Base-by-base conservation (phyloP, 2,888 invertebrate species). In the Eristalis arbustorum region DNA sequence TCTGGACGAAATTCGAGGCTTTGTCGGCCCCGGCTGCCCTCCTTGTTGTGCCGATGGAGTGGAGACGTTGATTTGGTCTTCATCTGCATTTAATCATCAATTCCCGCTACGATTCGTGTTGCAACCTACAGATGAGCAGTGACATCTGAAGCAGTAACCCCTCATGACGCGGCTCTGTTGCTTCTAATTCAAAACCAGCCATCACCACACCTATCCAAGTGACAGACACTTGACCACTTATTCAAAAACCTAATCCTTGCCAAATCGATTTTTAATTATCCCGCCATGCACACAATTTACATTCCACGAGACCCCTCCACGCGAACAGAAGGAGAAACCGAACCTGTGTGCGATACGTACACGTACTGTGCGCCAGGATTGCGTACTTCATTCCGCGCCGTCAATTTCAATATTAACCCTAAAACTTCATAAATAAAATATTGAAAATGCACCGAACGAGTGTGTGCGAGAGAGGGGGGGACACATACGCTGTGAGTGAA, bases 371-470 rank as follows among this genome's bases (percentile, higher is more conserved):
- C 62, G 67, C 40, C 49, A 57, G 34, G 71, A 71, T 56, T 73
- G 72, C 49, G 79, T 79, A 80, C 80, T 74, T 64, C 69, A 56
- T 69, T 74, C 80, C 63, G 64, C 80, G 59, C 80, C 74, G 80
- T 80, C 80, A 74, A 61, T 80, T 80, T 64, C 80, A 80, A 74
- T 80, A 74, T 80, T 74, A 80, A 80, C 80, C 68, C 74, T 74
- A 74, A 74, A 80, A 80, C 63, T 74, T 74, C 64, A 80, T 80
- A 74, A 74, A 74, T 80, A 80, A 74, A 74, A 80, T 80, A 80
- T 74, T 68, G 64, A 69, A 69, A 74, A 63, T 80, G 80, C 68
- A 74, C 62, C 69, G 34, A 63, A 61, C 34, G 63, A 25, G n/a
- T 25, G 4, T 1, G 25, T 25, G 25, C 0, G 3, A 28, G 25